These are phyloP conservation scores for Eremophila alpestris DNA, from an alignment of 2,797 vertebrate species.

Conservation along the genomic window DNA sequence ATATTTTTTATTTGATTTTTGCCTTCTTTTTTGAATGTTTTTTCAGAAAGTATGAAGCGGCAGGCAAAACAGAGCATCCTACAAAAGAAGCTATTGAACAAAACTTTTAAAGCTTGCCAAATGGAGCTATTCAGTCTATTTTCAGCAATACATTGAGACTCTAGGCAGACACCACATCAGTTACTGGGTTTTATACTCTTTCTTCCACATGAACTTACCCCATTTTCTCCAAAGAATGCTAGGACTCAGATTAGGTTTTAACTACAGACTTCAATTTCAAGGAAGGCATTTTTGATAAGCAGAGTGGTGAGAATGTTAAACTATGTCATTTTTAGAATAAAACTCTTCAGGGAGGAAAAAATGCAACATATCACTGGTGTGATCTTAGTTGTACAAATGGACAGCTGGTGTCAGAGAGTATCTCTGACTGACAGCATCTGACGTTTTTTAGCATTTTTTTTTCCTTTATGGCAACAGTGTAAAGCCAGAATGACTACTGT, in stretches of 20 bases:
- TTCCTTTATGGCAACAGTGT: neutral
- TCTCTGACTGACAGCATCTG: neutral
- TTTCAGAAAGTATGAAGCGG: neutral
- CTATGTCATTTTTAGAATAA: neutral
- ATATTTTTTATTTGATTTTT: neutral
- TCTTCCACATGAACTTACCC: neutral
- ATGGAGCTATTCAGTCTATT: neutral
- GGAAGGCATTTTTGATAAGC: neutral
- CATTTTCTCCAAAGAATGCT: neutral
- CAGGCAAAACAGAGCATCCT: neutral
- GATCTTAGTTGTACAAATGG: neutral
- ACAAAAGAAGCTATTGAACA: neutral
- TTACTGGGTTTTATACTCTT: neutral
- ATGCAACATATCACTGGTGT: neutral
- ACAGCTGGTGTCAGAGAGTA: neutral
- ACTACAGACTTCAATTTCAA: neutral
- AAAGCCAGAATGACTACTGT: neutral
- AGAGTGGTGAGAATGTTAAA: neutral
- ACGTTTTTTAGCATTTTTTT: neutral
- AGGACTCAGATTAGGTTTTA: neutral
- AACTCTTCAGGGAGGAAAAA: neutral
- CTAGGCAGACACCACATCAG: neutral
- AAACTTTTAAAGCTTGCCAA: neutral
- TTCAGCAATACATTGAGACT: neutral
- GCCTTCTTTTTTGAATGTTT: neutral